phyloP scores from a whole-genome alignment of 2,888 invertebrate species.

The Psylliodes chrysocephalus region DNA sequence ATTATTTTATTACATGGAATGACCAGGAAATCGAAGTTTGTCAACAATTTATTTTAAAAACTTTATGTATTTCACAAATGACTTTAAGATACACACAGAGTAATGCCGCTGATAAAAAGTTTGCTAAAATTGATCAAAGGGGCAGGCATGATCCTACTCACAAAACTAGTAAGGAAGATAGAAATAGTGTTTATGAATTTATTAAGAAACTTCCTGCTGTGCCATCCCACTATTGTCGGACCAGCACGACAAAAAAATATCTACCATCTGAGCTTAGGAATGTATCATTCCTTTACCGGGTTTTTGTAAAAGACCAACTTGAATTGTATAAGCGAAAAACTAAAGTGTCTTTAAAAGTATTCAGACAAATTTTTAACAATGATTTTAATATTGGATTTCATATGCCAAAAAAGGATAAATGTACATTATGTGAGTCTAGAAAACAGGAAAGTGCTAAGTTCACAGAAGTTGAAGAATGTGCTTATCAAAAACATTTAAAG shows the following conservation, averaged over 20 bases:
- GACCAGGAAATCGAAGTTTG: slow-evolving; percentile 28
- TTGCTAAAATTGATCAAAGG: slow-evolving; percentile 32
- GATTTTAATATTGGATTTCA: slow-evolving; percentile 39
- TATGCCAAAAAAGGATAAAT: slow-evolving; percentile 38
- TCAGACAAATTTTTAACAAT: slow-evolving; percentile 31
- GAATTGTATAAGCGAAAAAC: slow-evolving; percentile 22
- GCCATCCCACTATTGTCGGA: slow-evolving; percentile 37
- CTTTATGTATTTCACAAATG: slow-evolving; percentile 32
- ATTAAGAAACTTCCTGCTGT: slow-evolving; percentile 34
- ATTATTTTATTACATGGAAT: slow-evolving; percentile 32
- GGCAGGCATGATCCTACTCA: slow-evolving; percentile 29
- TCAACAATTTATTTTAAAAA: slow-evolving; percentile 36
- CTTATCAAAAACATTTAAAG: slow-evolving; percentile 13
- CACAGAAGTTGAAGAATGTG: neutral
- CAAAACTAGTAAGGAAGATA: slow-evolving; percentile 22
- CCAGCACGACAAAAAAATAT: slow-evolving; percentile 31
- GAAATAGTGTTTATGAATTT: slow-evolving; percentile 19
- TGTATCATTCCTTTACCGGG: slow-evolving; percentile 32
- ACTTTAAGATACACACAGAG: slow-evolving; percentile 30
- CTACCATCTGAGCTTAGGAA: slow-evolving; percentile 37
- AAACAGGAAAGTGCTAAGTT: slow-evolving; percentile 10
- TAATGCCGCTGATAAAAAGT: slow-evolving; percentile 10
- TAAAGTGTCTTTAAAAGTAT: slow-evolving; percentile 30
- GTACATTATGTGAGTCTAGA: slow-evolving; percentile 16
- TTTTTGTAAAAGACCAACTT: slow-evolving; percentile 28